Conservation (phyloP, 2,797 vertebrate species). For the Chrysocyon brachyurus region DNA sequence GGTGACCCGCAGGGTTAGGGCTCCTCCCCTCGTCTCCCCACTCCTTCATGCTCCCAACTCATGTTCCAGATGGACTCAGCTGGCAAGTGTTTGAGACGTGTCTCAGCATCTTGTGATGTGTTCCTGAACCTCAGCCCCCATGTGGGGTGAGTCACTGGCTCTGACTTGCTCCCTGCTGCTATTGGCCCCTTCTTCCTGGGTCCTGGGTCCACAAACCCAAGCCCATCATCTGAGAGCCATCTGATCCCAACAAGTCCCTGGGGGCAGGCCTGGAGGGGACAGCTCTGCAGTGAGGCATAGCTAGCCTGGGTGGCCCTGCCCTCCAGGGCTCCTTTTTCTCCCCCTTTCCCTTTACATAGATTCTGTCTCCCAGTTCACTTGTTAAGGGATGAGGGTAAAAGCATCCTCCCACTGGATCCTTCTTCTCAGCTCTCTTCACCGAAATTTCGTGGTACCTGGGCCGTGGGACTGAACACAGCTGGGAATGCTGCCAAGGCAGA, state of each 20-base stretch:
- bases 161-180: slow-evolving; percentile 13
- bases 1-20: slow-evolving; percentile 60
- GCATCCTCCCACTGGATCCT: too few species aligned
- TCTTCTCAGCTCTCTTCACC: neutral
- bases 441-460: neutral
- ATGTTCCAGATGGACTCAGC: slow-evolving; percentile 85
- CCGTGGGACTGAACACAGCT: neutral
- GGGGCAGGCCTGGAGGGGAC: neutral
- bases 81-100: slow-evolving; percentile 79
- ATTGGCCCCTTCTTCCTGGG: neutral
- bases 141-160: slow-evolving; percentile 75
- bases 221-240: neutral
- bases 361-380: neutral
- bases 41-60: slow-evolving; percentile 63
- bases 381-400: neutral
- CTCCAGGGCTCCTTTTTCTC: neutral
- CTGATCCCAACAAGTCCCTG: neutral
- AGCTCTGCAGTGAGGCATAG: neutral
- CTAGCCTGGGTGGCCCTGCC: neutral
- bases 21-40: slow-evolving; percentile 60
- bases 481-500: neutral
- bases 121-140: slow-evolving; percentile 62
- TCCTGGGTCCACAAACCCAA: neutral
- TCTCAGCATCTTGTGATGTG: slow-evolving; percentile 82
- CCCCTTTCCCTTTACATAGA: neutral